Evolutionary conservation across 2,113 vertebrate genomes (phyloP).

Genomic region (Okapia johnstoni): DNA sequence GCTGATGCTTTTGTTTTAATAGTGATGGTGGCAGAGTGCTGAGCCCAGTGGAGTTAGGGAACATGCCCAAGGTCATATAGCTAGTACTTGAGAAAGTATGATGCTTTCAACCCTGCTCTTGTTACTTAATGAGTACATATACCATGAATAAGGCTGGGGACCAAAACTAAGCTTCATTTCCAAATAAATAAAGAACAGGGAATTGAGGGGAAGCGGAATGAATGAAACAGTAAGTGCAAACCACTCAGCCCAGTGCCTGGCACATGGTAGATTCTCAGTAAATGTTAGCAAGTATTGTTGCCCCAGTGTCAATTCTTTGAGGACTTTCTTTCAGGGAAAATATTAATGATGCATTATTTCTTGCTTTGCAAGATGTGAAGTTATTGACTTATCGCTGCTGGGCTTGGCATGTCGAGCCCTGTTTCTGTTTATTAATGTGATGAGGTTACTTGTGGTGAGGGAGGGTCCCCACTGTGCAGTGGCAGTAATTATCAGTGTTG

Average conservation of each 20-base stretch:
- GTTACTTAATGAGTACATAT: not conserved
- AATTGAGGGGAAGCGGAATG: not conserved
- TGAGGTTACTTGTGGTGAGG: constrained; percentile 9
- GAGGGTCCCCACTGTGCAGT: not conserved
- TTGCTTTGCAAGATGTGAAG: constrained; percentile 20
- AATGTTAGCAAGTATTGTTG: not conserved
- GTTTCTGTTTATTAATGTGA: constrained; percentile 48
- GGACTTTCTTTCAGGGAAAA: not conserved
- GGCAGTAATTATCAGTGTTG: constrained; percentile 34
- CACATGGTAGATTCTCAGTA: not conserved
- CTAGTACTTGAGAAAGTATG: not conserved
- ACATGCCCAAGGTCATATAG: not conserved
- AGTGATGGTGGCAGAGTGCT: not conserved
- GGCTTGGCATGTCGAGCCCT: constrained; percentile 13
- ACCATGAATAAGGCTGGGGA: not conserved
- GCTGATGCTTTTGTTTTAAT: not conserved
- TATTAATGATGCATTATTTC: constrained; percentile 34
- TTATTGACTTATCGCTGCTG: not conserved
- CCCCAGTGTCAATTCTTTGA: not conserved
- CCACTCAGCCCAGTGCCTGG: not conserved
- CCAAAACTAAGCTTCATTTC: not conserved
- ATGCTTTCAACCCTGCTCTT: not conserved
- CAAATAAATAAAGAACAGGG: not conserved
- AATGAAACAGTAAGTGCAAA: not conserved
- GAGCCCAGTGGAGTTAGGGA: not conserved